Conservation (phyloP, 2,797 vertebrate genomes). For the Acanthiza pusilla region DNA sequence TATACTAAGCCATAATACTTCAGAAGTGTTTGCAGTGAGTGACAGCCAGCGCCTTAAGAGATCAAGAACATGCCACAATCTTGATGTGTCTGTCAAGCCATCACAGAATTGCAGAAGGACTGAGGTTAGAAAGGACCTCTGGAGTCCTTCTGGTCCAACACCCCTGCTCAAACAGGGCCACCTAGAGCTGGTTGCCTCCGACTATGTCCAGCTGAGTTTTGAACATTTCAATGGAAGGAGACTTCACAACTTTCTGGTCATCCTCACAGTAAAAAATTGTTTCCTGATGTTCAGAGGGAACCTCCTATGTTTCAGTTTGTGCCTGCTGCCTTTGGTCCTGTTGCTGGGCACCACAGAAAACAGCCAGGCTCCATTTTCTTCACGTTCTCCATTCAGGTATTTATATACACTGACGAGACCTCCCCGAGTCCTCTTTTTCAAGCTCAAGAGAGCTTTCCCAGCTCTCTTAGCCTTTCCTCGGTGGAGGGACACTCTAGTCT, state of each 20-base stretch:
- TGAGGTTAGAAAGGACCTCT: not conserved
- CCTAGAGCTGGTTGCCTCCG: not conserved
- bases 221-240: not conserved
- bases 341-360: not conserved
- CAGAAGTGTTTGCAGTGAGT: not conserved
- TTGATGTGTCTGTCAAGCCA: not conserved
- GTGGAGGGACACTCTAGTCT: not conserved
- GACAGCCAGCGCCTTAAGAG: not conserved
- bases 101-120: not conserved
- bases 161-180: not conserved
- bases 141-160: not conserved
- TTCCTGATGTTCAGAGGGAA: not conserved
- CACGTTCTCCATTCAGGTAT: fast-evolving
- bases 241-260: not conserved
- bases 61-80: not conserved
- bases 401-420: not conserved
- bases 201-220: not conserved
- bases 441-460: not conserved
- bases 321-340: not conserved
- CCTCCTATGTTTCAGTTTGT: not conserved
- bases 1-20: not conserved
- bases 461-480: not conserved
- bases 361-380: not conserved
- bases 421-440: not conserved
- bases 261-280: not conserved